phyloP scores from a whole-genome alignment of 2,797 vertebrate genomes.

The Channa striata region DNA sequence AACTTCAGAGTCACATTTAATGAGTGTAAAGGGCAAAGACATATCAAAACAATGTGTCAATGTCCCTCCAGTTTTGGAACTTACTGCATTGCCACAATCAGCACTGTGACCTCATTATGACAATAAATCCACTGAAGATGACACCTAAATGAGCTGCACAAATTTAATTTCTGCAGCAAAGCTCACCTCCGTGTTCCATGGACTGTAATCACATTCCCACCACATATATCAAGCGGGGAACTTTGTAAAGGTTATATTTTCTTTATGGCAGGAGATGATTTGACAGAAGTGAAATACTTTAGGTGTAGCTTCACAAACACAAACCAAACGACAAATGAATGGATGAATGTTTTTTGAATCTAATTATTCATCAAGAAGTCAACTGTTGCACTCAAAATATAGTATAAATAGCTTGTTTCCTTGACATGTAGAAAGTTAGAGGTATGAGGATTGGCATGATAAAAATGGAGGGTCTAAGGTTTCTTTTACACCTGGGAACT shows the following conservation, averaged over 20 bases:
- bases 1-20: constrained; percentile 35
- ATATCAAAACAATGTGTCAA: constrained; percentile 40
- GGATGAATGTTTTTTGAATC: neutral
- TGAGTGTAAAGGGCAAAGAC: constrained; percentile 35
- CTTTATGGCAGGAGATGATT: constrained; percentile 13
- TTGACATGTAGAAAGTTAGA: no score
- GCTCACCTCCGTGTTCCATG: constrained; percentile 39
- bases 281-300: constrained; percentile 17
- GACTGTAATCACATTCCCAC: constrained; percentile 44
- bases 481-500: no score
- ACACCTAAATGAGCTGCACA: constrained; percentile 48
- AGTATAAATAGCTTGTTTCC: no score
- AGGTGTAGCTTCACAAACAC: constrained; percentile 6
- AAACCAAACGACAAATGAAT: neutral
- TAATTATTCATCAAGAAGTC: constrained; percentile 1
- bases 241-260: constrained; percentile 54
- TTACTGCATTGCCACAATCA: constrained; percentile 24
- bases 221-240: constrained; percentile 50
- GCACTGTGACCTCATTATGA: constrained; percentile 65
- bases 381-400: neutral
- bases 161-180: constrained; percentile 51
- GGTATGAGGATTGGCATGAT: no score
- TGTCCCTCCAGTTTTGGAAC: constrained; percentile 32
- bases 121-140: constrained; percentile 58
- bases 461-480: no score